Percentiles rank a stretch among this genome's conserved stretches.
Conservation (phyloP, 2,113 vertebrate species). For the Melozone crissalis region DNA sequence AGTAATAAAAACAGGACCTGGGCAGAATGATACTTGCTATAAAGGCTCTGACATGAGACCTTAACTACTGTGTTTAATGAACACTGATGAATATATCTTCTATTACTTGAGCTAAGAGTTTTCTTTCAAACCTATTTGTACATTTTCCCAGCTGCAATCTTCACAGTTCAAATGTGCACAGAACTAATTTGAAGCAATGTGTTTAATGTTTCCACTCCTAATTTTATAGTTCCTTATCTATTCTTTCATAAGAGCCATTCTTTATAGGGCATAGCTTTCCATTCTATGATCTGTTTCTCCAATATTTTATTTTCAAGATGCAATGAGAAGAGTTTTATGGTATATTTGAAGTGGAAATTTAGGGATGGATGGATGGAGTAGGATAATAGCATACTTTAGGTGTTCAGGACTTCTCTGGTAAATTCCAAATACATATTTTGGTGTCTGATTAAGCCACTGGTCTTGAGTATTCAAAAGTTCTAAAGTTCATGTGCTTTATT, state of each 20-base stretch:
- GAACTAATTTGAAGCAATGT: not conserved
- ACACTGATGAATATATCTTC: not conserved
- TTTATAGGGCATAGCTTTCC: not conserved
- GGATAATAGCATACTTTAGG: not conserved
- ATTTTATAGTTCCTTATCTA: not conserved
- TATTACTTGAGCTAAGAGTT: not conserved
- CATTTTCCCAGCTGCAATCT: accelerated
- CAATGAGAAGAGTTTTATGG: not conserved
- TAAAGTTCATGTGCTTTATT: not conserved
- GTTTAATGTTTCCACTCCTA: not conserved
- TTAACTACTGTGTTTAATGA: not conserved
- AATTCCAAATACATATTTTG: not conserved
- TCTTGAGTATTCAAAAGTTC: not conserved
- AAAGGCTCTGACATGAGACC: not conserved
- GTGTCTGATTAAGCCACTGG: not conserved
- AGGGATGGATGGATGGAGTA: not conserved
- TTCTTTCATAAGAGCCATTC: not conserved
- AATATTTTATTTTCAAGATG: not conserved
- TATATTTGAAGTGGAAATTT: not conserved
- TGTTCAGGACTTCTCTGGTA: not conserved
- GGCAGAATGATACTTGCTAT: not conserved
- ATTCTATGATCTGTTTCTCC: not conserved
- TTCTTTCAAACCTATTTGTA: not conserved
- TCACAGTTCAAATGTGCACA: not conserved
- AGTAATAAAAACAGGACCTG: not conserved